Evolutionary conservation across 2,113 vertebrate species (phyloP), one percentile per base, ranked within the genome.

Genomic region (Gasterosteus aculeatus): DNA sequence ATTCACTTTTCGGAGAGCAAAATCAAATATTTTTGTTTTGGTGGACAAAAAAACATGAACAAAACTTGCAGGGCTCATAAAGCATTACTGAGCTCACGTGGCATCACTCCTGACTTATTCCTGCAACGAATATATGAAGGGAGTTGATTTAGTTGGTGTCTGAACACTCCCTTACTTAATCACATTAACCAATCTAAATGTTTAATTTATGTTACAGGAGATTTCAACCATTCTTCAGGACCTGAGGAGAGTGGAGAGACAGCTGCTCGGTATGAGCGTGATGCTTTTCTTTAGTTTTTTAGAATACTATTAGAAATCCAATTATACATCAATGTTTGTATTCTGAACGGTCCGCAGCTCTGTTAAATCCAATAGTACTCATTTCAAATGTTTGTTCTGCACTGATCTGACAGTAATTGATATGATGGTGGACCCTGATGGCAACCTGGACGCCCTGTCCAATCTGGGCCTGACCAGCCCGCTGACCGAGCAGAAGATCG

Each of bases 401-500:
- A 70, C 22, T 47, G 19, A 67, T 88, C 58, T 68, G 11, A 69
- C 84, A 99, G 97, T 95, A 2, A 98, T 99, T 74, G 98, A 98
- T 81, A 91, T 97, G 80, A 99, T 99, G 96, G 96, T 99, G 76
- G 97, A 99, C 88, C 97, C 97, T 1, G 97, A 99, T 41, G 97
- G 97, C 26, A 97, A 96, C 46, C 87, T 99, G 93, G 97, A 98
- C 77, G 96, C 96, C 64, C 88, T 98, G 75, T 95, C 96, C 92
- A 95, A 77, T 83, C 84, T 98, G 92, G 96, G 96, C 65, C 89
- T 97, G 18, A 81, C 92, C 68, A 94, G 92, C 78, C 93, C 96
- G 26, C 63, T 95, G 69, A 61, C 94, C 8, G 96, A 95, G 81
- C 87, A 86, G 47, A 96, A 95, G 85, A 64, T 89, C 78, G 94